A percentile compares a stretch with the other conserved stretches of the same genome.
Evolutionary conservation across 2,113 vertebrate genomes (phyloP).

Genomic region (Rostratula benghalensis): DNA sequence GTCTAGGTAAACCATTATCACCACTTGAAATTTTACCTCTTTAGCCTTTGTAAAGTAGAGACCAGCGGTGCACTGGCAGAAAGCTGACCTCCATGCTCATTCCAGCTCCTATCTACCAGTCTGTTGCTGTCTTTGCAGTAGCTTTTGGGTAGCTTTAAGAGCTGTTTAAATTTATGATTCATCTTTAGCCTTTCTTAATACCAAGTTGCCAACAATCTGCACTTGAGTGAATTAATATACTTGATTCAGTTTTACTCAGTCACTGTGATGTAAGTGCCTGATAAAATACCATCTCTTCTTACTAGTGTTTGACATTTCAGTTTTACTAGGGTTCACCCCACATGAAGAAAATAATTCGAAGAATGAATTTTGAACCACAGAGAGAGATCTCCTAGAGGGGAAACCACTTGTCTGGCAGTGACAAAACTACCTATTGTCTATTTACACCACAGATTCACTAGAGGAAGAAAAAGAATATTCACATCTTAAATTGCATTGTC

Average conservation of each 20-base stretch:
- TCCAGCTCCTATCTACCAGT: not conserved
- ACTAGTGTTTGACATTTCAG: constrained; percentile 41
- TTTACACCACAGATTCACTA: not conserved
- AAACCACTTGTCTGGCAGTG: not conserved
- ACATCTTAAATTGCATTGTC: not conserved
- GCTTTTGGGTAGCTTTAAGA: not conserved
- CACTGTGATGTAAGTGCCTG: not conserved
- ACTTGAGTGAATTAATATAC: constrained; percentile 37
- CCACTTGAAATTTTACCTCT: not conserved
- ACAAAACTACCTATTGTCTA: constrained; percentile 5
- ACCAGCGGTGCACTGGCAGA: not conserved
- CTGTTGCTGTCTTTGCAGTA: not conserved
- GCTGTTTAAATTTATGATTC: constrained; percentile 12
- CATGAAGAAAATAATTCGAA: constrained; percentile 35
- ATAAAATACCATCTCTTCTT: constrained; percentile 26
- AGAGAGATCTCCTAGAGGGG: not conserved
- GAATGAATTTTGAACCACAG: not conserved
- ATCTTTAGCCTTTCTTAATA: constrained; percentile 42
- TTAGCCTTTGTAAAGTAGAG: not conserved
- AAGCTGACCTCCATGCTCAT: not conserved
- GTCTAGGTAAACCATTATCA: not conserved
- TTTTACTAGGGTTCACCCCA: constrained; percentile 8
- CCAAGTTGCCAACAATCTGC: not conserved
- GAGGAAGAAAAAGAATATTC: constrained; percentile 30
- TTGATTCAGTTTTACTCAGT: constrained; percentile 39